Evolutionary conservation across 2,797 vertebrate species (phyloP).

Genomic region (Sebastes oblongus): DNA sequence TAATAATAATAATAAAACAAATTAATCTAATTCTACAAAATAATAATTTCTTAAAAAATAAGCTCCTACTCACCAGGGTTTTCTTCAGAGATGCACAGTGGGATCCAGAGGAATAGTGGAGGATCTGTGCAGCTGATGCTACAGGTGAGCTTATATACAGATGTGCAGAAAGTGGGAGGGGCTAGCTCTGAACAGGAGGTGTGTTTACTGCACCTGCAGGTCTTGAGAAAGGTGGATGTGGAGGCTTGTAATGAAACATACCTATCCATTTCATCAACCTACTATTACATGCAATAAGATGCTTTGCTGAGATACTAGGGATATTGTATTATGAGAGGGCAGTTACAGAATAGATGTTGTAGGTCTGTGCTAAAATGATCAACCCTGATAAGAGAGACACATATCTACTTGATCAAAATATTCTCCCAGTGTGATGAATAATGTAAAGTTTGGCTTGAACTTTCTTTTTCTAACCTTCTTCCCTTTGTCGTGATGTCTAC

Average conservation of each 20-base stretch:
- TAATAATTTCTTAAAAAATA: not conserved
- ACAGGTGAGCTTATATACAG: constrained; percentile 75
- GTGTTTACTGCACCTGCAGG: constrained; percentile 23
- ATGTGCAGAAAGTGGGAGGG: constrained; percentile 65
- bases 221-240: not conserved
- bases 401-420: not conserved
- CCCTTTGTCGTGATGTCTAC: not conserved
- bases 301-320: not conserved
- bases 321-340: not conserved
- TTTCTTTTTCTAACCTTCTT: not conserved
- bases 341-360: not conserved
- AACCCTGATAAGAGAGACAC: not conserved
- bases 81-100: constrained; percentile 22
- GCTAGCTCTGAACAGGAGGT: constrained; percentile 21
- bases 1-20: not conserved
- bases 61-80: constrained; percentile 59
- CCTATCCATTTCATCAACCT: not conserved
- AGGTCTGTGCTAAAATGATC: not conserved
- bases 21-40: not conserved
- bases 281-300: not conserved
- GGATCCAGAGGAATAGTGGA: constrained; percentile 35
- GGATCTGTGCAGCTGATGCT: constrained; percentile 56
- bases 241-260: not conserved
- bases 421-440: not conserved
- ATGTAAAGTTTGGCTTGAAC: not conserved